Evolutionary conservation across 2,113 vertebrate species (phyloP).

Genomic region (Platysteira castanea): DNA sequence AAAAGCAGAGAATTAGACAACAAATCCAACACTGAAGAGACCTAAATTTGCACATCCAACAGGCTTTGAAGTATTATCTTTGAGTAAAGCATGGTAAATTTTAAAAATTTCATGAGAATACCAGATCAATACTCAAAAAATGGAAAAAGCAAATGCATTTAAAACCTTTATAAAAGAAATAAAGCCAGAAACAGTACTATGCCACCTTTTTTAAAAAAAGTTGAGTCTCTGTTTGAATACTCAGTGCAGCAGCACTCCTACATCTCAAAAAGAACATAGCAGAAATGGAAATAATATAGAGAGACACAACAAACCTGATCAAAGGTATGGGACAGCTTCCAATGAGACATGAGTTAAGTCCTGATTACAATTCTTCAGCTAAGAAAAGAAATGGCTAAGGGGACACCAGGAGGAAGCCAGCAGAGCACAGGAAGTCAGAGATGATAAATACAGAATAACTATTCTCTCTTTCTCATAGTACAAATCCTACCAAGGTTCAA

Average conservation of each 20-base stretch:
- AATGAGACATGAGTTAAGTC: neutral
- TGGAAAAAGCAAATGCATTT: neutral
- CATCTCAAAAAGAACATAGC: neutral
- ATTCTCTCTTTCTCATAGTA: neutral
- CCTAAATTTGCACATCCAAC: neutral
- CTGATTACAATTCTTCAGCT: neutral
- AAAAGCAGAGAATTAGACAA: neutral
- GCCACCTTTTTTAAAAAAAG: neutral
- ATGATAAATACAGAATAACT: neutral
- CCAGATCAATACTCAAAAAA: neutral
- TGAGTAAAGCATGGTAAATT: neutral
- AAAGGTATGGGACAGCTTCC: neutral
- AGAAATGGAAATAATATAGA: neutral
- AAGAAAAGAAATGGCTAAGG: neutral
- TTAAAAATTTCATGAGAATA: neutral
- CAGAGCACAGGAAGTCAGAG: neutral
- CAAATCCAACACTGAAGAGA: neutral
- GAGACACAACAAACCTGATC: neutral
- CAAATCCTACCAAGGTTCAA: neutral
- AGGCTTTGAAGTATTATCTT: neutral
- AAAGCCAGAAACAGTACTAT: neutral
- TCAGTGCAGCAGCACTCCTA: neutral
- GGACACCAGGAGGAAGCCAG: neutral
- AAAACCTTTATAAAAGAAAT: neutral
- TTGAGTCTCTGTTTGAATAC: neutral